Evolutionary conservation across 2,113 vertebrate species (phyloP).

Genomic region (Misgurnus anguillicaudatus): DNA sequence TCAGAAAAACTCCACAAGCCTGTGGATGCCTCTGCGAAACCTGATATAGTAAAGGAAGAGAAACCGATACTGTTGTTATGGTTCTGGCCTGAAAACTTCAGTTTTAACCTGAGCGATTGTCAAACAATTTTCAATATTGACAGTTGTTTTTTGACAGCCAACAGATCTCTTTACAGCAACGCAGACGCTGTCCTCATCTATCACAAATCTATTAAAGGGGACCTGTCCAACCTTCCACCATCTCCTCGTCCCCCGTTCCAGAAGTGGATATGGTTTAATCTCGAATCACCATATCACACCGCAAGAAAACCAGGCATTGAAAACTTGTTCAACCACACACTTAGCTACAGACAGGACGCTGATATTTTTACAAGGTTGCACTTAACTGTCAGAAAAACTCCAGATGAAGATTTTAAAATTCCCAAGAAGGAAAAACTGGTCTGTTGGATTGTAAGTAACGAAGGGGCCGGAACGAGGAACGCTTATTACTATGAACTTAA

Average conservation of each 20-base stretch:
- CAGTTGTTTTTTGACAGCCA: conserved; percentile 79
- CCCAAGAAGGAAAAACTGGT: conserved; percentile 76
- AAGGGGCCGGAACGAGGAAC: too few relatives aligned
- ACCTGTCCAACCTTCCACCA: conserved; percentile 83
- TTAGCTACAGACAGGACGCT: conserved; percentile 84
- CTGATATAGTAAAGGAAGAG: not conserved
- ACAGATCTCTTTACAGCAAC: conserved; percentile 78
- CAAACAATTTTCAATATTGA: conserved; percentile 78
- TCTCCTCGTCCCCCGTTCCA: conserved; percentile 81
- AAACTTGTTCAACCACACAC: conserved; percentile 83
- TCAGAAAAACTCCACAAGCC: not conserved
- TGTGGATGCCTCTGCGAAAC: conserved; percentile 39
- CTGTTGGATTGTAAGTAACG: conserved; percentile 82
- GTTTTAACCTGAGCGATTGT: conserved; percentile 80
- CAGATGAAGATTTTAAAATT: conserved; percentile 57
- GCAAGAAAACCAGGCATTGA: conserved; percentile 79
- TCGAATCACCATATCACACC: conserved; percentile 82
- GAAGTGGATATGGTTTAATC: conserved; percentile 90
- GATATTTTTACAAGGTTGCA: conserved; percentile 83
- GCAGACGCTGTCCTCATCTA: conserved; percentile 82
- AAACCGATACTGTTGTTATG: conserved; percentile 82
- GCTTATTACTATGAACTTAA: too few relatives aligned
- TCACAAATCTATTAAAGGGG: conserved; percentile 80
- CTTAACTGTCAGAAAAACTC: conserved; percentile 73
- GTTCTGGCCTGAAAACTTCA: conserved; percentile 84